Evolutionary conservation across 2,888 invertebrate genomes (phyloP), one percentile per base, ranked within the genome.

Genomic region (Odontomyia ornata): DNA sequence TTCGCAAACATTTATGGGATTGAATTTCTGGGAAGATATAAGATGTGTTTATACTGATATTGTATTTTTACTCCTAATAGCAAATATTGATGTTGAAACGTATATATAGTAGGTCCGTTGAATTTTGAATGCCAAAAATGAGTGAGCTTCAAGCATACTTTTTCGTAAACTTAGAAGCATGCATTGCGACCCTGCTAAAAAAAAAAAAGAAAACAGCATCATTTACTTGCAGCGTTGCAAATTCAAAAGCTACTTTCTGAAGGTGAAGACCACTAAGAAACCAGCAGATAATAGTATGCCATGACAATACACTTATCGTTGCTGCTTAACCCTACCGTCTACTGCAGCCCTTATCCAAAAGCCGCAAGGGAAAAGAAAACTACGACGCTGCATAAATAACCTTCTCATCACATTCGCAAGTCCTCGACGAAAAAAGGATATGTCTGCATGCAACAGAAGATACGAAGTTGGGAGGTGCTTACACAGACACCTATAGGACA

Each of bases 311-410:
- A 4, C 5, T 36, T 3, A 5, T 15, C 52, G 18, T 52, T 4
- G 7, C 52, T 52, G 3, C 52, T 52, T 9, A 36, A 3, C 18
- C 52, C 18, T 15, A 52, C 18, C 13, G 52, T 4, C 7, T 52
- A 36, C 36, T 36, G 36, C 36, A 52, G 15, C 52, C 52, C 52
- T 52, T 15, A 52, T 9, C 15, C 52, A 4, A 13, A 9, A 15
- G 52, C 52, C 52, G 2, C 7, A 52, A 52, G 52, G 5, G 52
- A 60, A 60, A 60, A 7, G 13, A 25, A 60, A 60, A 60, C 23
- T n/a, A 60, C 60, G 21, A 23, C 15, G 1, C 11, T n/a, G 60
- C 23, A 60, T 60, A 60, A 60, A 60, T 60, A 60, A 60, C 60
- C 5, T 21, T 60, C 60, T 60, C 25, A 60, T n/a, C 11, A 25